Evolutionary conservation across 2,888 invertebrate genomes (phyloP), one percentile per base, ranked within the genome.

Genomic region (Lasioglossum villosulum): DNA sequence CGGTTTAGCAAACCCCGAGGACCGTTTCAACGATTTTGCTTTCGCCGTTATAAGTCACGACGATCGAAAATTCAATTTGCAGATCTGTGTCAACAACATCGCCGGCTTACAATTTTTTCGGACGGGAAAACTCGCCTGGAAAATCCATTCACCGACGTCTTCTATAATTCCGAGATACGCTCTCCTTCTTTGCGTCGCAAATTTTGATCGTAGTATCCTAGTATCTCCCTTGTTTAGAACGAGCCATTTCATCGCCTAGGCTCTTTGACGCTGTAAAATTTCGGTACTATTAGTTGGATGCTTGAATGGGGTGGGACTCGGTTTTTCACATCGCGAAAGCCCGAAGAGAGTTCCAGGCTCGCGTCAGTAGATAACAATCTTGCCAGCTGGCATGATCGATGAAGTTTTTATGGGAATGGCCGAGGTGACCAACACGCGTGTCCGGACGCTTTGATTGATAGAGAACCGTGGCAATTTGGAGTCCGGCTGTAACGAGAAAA

Each of bases 381-480:
- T 16, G 68, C n/a, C 37, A 14, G 23, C 39, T 2, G 23, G 76
- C 37, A 82, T 90, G 90, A 90, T 90, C 80, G 89, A 90, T 90
- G 89, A 88, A 89, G 79, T 84, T 90, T 88, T 86, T 81, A 82
- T 84, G 83, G 84, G 78, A 89, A 83, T 75, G 27, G n/a, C 12
- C n/a, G 70, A 42, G 63, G 74, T 45, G 75, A 70, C 71, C 75
- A 56, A 52, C 30, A 19, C 59, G 73, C 27, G 37, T 56, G 56
- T 81, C 73, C 59, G 70, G 70, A 56, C 56, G 56, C 56, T 78
- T 88, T 90, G 90, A 90, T 90, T 86, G 90, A 89, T 89, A 90
- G 86, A 81, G 80, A 56, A 23, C 37, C 52, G 80, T 39, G 63
- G 79, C 75, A 87, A 89, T 90, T 89, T 89, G 79, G 86, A 90